phyloP scores from a whole-genome alignment of 92 coral and sea anemone genomes.

The Porites rus region DNA sequence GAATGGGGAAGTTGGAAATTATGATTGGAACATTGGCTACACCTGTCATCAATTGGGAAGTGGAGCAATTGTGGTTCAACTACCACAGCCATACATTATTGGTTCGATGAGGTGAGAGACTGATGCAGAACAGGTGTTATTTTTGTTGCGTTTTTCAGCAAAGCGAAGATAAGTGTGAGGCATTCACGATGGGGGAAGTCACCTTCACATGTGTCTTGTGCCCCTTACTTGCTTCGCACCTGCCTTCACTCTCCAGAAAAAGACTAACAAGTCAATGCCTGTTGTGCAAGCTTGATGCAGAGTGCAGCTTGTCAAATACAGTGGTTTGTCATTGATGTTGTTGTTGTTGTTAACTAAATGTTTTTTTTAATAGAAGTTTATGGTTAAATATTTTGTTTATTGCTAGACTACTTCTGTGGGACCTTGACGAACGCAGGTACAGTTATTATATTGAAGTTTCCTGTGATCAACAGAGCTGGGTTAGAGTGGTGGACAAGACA shows the following conservation, averaged over 20 bases:
- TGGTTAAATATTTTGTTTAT: neutral
- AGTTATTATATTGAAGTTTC: slow-evolving; percentile 95
- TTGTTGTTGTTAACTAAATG: too few species aligned
- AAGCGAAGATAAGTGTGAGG: too few species aligned
- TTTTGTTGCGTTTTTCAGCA: too few species aligned
- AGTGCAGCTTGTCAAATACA: too few species aligned
- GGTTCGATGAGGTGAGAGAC: slow-evolving; percentile 79
- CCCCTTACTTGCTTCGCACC: too few species aligned
- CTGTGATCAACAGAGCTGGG: slow-evolving; percentile 92
- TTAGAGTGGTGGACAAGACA: slow-evolving; percentile 82
- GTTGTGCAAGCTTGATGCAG: too few species aligned
- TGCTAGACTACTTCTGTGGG: slow-evolving; percentile 94
- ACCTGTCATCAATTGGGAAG: slow-evolving; percentile 99
- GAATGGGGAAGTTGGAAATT: slow-evolving; percentile 87
- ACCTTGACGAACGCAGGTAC: slow-evolving; percentile 94
- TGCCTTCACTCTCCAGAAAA: too few species aligned
- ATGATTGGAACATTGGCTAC: slow-evolving; percentile 99
- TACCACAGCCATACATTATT: slow-evolving; percentile 91
- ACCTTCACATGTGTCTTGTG: too few species aligned
- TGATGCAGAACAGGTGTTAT: neutral
- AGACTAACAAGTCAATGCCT: too few species aligned
- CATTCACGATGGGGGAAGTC: too few species aligned
- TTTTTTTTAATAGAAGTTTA: neutral
- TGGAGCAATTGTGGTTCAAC: slow-evolving; percentile 96
- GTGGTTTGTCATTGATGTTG: too few species aligned